Evolutionary conservation across 2,888 invertebrate genomes (phyloP).

Genomic region (Linyphia triangularis): DNA sequence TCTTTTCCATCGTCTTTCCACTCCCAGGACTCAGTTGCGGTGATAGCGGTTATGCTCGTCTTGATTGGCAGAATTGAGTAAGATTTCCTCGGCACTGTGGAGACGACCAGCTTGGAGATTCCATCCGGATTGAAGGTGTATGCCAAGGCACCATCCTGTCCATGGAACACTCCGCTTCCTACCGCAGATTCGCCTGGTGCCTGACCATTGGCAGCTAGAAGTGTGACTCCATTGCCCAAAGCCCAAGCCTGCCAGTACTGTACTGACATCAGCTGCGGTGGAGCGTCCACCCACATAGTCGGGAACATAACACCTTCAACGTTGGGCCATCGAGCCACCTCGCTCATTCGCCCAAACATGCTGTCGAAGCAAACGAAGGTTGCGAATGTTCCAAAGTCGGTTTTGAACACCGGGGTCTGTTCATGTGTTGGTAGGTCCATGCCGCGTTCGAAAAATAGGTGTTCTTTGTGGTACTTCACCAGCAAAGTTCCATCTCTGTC

Average conservation of each 20-base stretch:
- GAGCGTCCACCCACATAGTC: conserved; percentile 90
- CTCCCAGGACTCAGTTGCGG: background rate
- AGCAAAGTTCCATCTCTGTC: conserved; percentile 86
- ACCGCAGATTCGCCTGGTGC: conserved; percentile 83
- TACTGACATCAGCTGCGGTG: conserved; percentile 84
- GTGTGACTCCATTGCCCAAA: conserved; percentile 84
- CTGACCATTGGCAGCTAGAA: conserved; percentile 87
- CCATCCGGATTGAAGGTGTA: conserved; percentile 58
- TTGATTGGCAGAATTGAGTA: background rate
- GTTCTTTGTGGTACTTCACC: conserved; percentile 83
- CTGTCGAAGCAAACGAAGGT: conserved; percentile 91
- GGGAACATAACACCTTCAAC: conserved; percentile 86
- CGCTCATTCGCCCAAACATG: conserved; percentile 85
- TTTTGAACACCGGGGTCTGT: conserved; percentile 82
- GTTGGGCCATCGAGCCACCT: conserved; percentile 83
- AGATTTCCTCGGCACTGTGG: conserved; percentile 22
- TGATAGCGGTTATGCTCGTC: conserved; percentile 30
- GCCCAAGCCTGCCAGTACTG: conserved; percentile 87
- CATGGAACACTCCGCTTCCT: conserved; percentile 88
- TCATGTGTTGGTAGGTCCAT: conserved; percentile 77
- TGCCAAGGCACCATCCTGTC: conserved; percentile 81
- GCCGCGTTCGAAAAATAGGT: conserved; percentile 78
- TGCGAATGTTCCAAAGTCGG: conserved; percentile 89
- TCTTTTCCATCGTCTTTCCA: conserved; percentile 19
- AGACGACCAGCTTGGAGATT: conserved; percentile 48